Conservation (phyloP, 2,797 vertebrate species). For the Lutjanus argentimaculatus region DNA sequence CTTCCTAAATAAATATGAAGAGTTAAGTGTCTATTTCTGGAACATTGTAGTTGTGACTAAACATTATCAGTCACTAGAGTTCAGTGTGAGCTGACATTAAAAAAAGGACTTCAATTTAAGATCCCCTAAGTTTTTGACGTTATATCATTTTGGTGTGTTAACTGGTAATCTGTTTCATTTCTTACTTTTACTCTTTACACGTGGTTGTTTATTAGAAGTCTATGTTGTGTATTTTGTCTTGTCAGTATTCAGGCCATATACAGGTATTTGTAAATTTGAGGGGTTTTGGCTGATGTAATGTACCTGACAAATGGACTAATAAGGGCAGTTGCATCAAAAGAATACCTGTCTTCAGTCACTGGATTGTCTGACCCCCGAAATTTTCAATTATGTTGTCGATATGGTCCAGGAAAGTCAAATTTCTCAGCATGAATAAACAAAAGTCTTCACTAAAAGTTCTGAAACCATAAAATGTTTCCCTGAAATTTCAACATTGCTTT, state of each 20-base stretch:
- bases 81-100: background rate
- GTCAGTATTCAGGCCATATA: background rate
- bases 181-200: background rate
- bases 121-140: background rate
- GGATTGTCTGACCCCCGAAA: background rate
- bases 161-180: background rate
- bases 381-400: no score
- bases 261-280: background rate
- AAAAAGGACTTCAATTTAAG: background rate
- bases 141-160: background rate
- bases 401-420: no score
- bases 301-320: background rate
- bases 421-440: background rate
- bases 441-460: background rate
- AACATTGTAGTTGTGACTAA: background rate
- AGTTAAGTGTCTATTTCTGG: conserved; percentile 19
- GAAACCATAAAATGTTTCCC: conserved; percentile 2
- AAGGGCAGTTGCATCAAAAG: conserved; percentile 3
- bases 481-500: background rate
- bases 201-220: background rate
- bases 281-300: conserved; percentile 1
- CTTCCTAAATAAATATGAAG: conserved; percentile 38
- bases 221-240: background rate
- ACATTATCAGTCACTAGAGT: background rate
- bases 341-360: background rate